Conservation (phyloP, 2,888 invertebrate species). For the Pollenia angustigena region DNA sequence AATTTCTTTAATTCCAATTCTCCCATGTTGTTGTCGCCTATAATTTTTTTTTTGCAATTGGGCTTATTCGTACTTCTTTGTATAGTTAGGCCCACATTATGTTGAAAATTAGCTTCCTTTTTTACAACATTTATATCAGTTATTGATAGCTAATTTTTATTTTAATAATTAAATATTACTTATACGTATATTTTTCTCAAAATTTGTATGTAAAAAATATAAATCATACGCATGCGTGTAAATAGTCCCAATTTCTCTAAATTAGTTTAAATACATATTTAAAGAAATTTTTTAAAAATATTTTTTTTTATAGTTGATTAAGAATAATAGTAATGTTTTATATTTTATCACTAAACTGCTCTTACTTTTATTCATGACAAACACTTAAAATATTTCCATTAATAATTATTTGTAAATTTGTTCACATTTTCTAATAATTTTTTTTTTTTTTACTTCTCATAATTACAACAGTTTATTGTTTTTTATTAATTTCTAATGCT, state of each 20-base stretch:
- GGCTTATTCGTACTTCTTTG: too few relatives aligned
- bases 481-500: constrained; percentile 49
- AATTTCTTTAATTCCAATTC: too few relatives aligned
- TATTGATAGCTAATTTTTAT: too few relatives aligned
- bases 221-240: constrained; percentile 21
- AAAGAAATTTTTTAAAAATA: too few relatives aligned
- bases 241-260: neutral
- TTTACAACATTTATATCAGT: too few relatives aligned
- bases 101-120: too few relatives aligned
- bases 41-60: neutral
- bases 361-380: too few relatives aligned
- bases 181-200: neutral
- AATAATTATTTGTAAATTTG: neutral
- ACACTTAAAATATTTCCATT: neutral
- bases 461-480: constrained; percentile 23
- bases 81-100: too few relatives aligned
- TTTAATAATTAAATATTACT: neutral
- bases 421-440: constrained; percentile 22
- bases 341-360: too few relatives aligned
- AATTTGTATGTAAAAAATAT: neutral
- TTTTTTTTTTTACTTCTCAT: constrained; percentile 30
- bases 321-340: too few relatives aligned
- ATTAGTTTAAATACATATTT: too few relatives aligned
- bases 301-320: too few relatives aligned
- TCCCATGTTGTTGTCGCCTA: neutral